Evolutionary conservation across 2,888 invertebrate genomes (phyloP).

Genomic region (Brachycybe producta): DNA sequence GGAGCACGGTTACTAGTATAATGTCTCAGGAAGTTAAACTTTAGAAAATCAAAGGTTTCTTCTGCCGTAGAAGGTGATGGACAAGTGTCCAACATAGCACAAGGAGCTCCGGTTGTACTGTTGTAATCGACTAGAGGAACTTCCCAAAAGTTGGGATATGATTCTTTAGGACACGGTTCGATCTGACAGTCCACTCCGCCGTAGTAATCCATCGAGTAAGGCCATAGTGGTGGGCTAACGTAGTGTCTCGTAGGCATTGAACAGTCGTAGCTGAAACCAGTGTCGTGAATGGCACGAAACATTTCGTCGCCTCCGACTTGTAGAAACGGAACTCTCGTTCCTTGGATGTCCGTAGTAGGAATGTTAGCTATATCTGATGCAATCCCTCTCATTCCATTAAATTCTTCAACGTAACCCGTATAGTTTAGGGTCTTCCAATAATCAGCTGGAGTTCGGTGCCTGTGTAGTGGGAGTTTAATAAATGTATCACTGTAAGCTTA

Average conservation of each 20-base stretch:
- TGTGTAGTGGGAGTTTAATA: too few relatives aligned
- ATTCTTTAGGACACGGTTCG: conserved; percentile 44
- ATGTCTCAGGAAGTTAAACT: conserved; percentile 49
- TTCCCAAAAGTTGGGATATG: conserved; percentile 50
- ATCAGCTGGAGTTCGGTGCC: conserved; percentile 8
- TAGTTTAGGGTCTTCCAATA: conserved; percentile 9
- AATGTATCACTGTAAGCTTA: too few relatives aligned
- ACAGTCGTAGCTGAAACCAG: conserved; percentile 46
- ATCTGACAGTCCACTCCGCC: conserved; percentile 43
- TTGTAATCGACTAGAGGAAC: conserved; percentile 48
- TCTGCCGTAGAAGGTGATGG: conserved; percentile 35
- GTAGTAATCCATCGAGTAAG: conserved; percentile 51
- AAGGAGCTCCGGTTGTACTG: conserved; percentile 38
- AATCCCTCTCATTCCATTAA: conserved; percentile 26
- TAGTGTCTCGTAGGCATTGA: conserved; percentile 44
- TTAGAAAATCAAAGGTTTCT: conserved; percentile 44
- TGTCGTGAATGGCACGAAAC: conserved; percentile 43
- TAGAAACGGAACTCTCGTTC: conserved; percentile 44
- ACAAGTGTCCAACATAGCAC: conserved; percentile 44
- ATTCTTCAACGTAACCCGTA: conserved; percentile 26
- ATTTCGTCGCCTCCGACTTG: conserved; percentile 46
- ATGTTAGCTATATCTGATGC: conserved; percentile 24
- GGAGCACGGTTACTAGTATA: conserved; percentile 50
- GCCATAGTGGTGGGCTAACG: conserved; percentile 45
- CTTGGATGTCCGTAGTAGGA: conserved; percentile 28